Conservation (phyloP, 2,797 vertebrate genomes). For the Nasua narica region DNA sequence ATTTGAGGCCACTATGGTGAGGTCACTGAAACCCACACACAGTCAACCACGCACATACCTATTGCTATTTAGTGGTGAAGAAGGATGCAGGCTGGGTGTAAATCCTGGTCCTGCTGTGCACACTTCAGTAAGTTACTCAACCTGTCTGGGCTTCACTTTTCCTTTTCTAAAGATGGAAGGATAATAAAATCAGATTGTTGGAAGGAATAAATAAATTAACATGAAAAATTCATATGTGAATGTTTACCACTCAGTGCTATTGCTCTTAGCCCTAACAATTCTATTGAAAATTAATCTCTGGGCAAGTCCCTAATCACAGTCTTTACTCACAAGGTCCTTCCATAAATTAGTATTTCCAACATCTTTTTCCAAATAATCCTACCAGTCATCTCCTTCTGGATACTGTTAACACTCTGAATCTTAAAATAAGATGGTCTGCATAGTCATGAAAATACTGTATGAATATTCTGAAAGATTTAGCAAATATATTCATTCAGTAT, state of each 20-base stretch:
- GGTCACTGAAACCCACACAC: not conserved
- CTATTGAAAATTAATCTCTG: not conserved
- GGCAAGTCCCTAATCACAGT: not conserved
- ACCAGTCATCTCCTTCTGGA: not conserved
- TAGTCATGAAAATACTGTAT: not conserved
- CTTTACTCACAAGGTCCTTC: not conserved
- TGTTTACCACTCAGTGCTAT: not conserved
- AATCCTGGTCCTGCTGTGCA: not conserved
- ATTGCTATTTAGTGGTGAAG: not conserved
- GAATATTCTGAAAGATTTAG: not conserved
- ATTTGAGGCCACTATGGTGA: not conserved
- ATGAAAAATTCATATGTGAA: not conserved
- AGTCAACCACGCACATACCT: not conserved
- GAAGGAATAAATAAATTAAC: not conserved
- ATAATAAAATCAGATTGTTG: not conserved
- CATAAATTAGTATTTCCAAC: not conserved
- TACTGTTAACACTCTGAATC: not conserved
- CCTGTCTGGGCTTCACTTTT: not conserved
- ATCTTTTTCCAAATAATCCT: not conserved
- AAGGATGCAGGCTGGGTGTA: not conserved
- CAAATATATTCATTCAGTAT: not conserved
- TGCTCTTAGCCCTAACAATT: not conserved
- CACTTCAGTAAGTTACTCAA: not conserved
- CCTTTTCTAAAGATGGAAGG: not conserved
- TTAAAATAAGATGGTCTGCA: not conserved